Conservation (phyloP, 2,888 invertebrate species). For the Boloria euphrosyne region DNA sequence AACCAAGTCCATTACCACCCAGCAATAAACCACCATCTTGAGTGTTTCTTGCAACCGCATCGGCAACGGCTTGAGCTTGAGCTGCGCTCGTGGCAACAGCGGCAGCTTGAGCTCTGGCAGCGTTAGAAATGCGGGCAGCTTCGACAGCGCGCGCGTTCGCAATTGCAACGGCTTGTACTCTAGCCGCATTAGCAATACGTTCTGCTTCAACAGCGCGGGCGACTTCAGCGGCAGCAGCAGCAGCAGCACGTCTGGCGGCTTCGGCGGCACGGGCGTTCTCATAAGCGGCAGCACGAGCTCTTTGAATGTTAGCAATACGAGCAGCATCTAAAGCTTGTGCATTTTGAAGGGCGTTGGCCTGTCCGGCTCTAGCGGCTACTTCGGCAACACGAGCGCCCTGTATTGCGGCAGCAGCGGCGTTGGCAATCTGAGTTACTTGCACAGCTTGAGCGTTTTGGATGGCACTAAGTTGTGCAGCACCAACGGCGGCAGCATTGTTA, state of each 20-base stretch:
- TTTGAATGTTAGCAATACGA: conserved; percentile 69
- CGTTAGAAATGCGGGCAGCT: conserved; percentile 71
- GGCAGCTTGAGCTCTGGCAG: conserved; percentile 61
- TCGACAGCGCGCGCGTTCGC: conserved; percentile 74
- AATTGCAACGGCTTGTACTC: conserved; percentile 70
- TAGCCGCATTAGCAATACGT: conserved; percentile 70
- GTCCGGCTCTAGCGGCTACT: conserved; percentile 69
- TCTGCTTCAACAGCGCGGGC: conserved; percentile 67
- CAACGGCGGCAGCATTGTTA: conserved; percentile 70
- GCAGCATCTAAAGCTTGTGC: conserved; percentile 73
- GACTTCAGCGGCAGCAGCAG: conserved; percentile 58
- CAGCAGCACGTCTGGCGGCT: conserved; percentile 68
- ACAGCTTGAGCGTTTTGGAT: conserved; percentile 76
- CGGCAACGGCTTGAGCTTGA: conserved; percentile 67
- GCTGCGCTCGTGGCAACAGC: conserved; percentile 64
- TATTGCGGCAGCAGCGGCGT: conserved; percentile 73
- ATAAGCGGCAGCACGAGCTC: conserved; percentile 72
- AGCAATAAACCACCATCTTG: conserved; percentile 62
- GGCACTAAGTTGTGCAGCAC: conserved; percentile 73
- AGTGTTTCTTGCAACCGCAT: conserved; percentile 63
- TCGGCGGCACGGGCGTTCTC: conserved; percentile 73
- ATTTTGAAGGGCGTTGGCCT: conserved; percentile 69
- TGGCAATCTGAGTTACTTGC: conserved; percentile 69
- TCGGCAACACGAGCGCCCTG: conserved; percentile 72
- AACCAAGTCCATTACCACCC: conserved; percentile 47